Percentiles rank a stretch among this genome's conserved stretches.
These are phyloP conservation scores for Hirtodrosophila histrioides DNA, from an alignment of 2,888 invertebrate genomes.

Conservation along the genomic window DNA sequence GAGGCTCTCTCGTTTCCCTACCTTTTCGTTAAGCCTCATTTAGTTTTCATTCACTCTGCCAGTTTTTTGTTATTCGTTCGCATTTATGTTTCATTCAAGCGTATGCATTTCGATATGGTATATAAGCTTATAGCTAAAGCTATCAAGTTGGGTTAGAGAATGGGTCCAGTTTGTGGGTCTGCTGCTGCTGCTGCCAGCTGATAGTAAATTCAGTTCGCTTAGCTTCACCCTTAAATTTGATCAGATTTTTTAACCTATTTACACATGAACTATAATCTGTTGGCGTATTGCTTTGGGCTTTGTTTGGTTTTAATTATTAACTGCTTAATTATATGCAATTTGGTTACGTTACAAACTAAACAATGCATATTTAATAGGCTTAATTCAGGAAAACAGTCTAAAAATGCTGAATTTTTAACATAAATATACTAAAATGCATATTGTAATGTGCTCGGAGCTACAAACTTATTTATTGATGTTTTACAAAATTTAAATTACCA, in stretches of 20 bases:
- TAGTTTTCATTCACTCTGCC: conserved; percentile 63
- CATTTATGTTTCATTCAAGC: conserved; percentile 43
- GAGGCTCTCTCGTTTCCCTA: background rate
- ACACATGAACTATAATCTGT: conserved; percentile 33
- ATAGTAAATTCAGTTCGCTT: conserved; percentile 18
- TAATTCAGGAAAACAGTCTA: no score
- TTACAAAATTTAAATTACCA: no score
- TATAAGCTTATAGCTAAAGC: conserved; percentile 1
- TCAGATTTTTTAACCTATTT: conserved; percentile 1
- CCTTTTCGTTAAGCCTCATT: conserved; percentile 68
- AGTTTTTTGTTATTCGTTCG: conserved; percentile 14
- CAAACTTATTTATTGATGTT: no score
- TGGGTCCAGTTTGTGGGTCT: conserved; percentile 20
- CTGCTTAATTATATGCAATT: conserved; percentile 38
- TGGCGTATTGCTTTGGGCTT: conserved; percentile 2
- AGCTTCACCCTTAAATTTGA: conserved; percentile 14
- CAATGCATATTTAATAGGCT: conserved; percentile 35
- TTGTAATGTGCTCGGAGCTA: no score
- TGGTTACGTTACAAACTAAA: conserved; percentile 36
- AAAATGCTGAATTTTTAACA: no score
- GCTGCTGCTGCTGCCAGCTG: conserved; percentile 14
- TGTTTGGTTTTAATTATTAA: conserved; percentile 44
- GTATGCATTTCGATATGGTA: conserved; percentile 31
- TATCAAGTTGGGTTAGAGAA: background rate
- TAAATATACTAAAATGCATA: no score